These are phyloP conservation scores for Phacellophora camtschatica DNA, from an alignment of 30 jellyfish, hydroid and myxozoan species.

Conservation along the genomic window DNA sequence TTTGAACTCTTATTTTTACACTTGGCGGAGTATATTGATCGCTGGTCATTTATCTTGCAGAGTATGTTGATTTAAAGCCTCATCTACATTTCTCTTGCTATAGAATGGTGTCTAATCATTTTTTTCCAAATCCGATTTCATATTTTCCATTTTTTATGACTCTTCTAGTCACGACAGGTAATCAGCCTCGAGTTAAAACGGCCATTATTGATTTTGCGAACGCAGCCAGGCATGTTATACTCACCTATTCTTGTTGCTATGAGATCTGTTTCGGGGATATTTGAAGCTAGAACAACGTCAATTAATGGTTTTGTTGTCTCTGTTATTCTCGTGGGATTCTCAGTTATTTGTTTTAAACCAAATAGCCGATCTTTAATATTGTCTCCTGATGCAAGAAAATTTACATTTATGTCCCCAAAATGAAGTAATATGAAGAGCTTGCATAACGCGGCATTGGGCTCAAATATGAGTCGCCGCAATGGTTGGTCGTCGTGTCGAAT, in stretches of 20 bases:
- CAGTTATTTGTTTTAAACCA: constrained; percentile 28
- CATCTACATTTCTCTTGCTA: constrained; percentile 39
- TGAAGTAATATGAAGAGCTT: too few relatives aligned
- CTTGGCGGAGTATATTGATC: too few relatives aligned
- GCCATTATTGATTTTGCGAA: constrained; percentile 16
- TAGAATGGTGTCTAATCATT: constrained; percentile 34
- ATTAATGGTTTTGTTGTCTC: constrained; percentile 25
- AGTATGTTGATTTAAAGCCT: too few relatives aligned
- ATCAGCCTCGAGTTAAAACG: constrained; percentile 16
- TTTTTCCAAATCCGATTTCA: constrained; percentile 41
- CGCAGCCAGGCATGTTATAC: constrained; percentile 35
- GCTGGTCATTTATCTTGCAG: too few relatives aligned
- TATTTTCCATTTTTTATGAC: neutral
- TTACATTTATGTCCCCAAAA: too few relatives aligned
- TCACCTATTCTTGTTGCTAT: constrained; percentile 51
- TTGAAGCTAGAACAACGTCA: neutral
- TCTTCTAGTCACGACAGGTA: constrained; percentile 43
- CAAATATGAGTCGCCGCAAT: too few relatives aligned
- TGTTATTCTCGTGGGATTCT: constrained; percentile 37
- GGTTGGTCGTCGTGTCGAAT: too few relatives aligned
- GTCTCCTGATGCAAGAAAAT: too few relatives aligned
- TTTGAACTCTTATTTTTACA: too few relatives aligned
- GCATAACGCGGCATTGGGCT: too few relatives aligned
- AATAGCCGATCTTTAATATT: too few relatives aligned
- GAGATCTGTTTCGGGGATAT: constrained; percentile 26